A percentile compares a stretch with the other conserved stretches of the same genome.
Evolutionary conservation across 2,888 invertebrate species (phyloP).

Genomic region (Xylocampa areola): DNA sequence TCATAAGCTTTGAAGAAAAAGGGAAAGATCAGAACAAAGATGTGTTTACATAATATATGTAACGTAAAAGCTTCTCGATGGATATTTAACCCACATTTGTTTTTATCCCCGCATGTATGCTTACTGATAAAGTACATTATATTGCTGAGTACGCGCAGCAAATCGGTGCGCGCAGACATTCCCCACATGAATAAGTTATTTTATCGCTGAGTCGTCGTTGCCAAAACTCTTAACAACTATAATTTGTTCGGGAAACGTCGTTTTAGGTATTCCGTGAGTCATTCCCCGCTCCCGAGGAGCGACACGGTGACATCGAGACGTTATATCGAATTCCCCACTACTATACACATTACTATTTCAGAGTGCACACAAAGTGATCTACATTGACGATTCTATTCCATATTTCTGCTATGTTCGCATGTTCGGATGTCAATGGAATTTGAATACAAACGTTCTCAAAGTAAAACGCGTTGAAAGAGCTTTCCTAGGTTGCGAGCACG

Average conservation of each 20-base stretch:
- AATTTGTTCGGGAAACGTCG: slow-evolving; percentile 6
- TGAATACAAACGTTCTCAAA: slow-evolving; percentile 6
- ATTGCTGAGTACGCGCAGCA: neutral
- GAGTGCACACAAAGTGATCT: slow-evolving; percentile 17
- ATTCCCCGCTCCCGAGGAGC: neutral
- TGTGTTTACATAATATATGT: neutral
- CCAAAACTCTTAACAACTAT: slow-evolving; percentile 4
- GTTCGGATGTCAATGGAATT: slow-evolving; percentile 12
- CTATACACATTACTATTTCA: neutral
- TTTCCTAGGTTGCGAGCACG: neutral
- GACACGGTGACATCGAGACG: neutral
- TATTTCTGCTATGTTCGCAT: slow-evolving; percentile 1
- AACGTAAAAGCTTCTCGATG: neutral
- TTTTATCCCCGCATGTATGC: neutral
- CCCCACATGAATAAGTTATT: slow-evolving; percentile 20
- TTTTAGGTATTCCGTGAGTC: neutral
- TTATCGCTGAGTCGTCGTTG: slow-evolving; percentile 4
- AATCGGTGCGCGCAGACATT: neutral
- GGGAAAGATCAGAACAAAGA: too few relatives aligned
- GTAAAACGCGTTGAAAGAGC: slow-evolving; percentile 2
- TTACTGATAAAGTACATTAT: neutral
- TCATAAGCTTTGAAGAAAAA: too few relatives aligned
- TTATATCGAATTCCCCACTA: neutral
- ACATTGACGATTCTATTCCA: slow-evolving; percentile 7
- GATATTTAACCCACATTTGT: slow-evolving; percentile 4